Evolutionary conservation across 2,888 invertebrate species (phyloP), one percentile per base, ranked within the genome.

Genomic region (Pristionchus maxplancki): DNA sequence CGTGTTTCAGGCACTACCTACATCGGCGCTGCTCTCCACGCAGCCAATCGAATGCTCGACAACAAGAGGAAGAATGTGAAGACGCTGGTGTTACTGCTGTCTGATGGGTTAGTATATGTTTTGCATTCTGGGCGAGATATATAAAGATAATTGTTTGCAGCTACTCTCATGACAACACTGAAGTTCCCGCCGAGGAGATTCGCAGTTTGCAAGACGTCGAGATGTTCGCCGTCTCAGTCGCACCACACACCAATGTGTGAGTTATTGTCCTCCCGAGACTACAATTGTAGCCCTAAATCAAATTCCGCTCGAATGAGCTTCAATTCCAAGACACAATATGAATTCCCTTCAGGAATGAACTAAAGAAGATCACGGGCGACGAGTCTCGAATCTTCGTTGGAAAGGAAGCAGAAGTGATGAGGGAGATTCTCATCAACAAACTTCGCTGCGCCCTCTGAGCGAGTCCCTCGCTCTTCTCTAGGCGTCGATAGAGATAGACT

Each of bases 1-100:
- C n/a, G n/a, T n/a, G n/a, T n/a, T n/a, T n/a, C n/a, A n/a, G 94
- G 94, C 71, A 94, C 94, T 11, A 94, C 94, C 6, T 93, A 93
- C 89, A 94, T 94, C 89, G 94, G 94, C 40, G 92, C 93, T 24
- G 94, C 94, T 13, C 86, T 94, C 50, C 90, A 92, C 58, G 88
- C 91, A 37, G 93, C 94, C 2, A 82, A 90, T 15, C 89, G 90
- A 34, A 82, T 94, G 44, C 86, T 94, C 82, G 92, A 92, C 24
- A 89, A 90, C 11, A 91, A 93, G 88, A 90, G 93, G 40, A 89
- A 89, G 37, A 89, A 93, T 62, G 92, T 92, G 8, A 92, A 92
- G 74, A 93, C 91, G 5, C 90, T 93, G 9, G 92, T 94, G n/a
- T 89, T 94, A 64, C 84, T 94, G 64, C 88, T 94, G 24, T 93